Percentiles rank a stretch among this genome's conserved stretches.
These are phyloP conservation scores for Athalia cordata DNA, from an alignment of 2,888 invertebrate genomes.

Conservation along the genomic window DNA sequence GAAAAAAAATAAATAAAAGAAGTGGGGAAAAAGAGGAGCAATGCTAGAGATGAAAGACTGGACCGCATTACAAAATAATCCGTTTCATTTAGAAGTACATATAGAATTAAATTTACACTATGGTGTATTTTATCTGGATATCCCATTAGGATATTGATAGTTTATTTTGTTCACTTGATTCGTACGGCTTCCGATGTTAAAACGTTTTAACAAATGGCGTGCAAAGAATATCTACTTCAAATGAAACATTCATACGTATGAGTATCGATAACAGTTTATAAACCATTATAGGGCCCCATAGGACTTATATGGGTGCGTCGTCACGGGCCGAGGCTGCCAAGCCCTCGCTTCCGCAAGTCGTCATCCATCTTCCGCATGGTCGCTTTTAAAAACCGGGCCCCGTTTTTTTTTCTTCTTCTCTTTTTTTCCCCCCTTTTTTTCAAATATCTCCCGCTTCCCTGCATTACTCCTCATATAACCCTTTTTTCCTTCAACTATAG, in stretches of 20 bases:
- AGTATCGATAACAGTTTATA: constrained; percentile 16
- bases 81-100: too few species aligned
- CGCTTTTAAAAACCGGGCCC: constrained; percentile 45
- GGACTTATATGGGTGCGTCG: constrained; percentile 72
- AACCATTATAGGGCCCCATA: constrained; percentile 62
- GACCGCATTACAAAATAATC: too few species aligned
- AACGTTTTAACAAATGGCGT: background rate
- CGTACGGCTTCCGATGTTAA: background rate
- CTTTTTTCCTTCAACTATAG: background rate
- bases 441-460: background rate
- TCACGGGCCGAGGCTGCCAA: constrained; percentile 70
- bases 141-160: background rate
- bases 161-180: background rate
- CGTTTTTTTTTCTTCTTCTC: constrained; percentile 60
- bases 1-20: too few species aligned
- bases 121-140: background rate
- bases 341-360: constrained; percentile 68
- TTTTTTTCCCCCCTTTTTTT: constrained; percentile 58
- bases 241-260: constrained; percentile 13
- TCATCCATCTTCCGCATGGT: constrained; percentile 46
- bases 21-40: too few species aligned
- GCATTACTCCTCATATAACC: background rate
- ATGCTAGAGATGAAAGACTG: too few species aligned
- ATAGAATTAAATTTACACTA: too few species aligned
- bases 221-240: constrained; percentile 1